Evolutionary conservation across 1,140 invertebrate genomes (phyloP).

Genomic region (Formica exsecta): DNA sequence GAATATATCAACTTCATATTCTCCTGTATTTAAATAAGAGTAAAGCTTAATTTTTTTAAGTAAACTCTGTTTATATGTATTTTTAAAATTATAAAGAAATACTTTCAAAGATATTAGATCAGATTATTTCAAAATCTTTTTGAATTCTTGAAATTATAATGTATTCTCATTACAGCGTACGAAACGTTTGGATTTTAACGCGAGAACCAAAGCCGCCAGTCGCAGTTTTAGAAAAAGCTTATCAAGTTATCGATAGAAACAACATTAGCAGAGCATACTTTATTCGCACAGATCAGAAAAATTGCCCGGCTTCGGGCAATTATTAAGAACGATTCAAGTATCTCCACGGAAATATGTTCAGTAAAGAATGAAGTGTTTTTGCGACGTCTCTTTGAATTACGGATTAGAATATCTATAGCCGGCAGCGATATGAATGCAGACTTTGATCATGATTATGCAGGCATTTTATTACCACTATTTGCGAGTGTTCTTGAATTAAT

Average conservation of each 20-base stretch:
- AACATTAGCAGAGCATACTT: conserved; percentile 88
- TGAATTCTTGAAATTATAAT: not conserved
- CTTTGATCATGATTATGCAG: conserved; percentile 6
- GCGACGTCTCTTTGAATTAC: not conserved
- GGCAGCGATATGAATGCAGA: not conserved
- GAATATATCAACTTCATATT: not conserved
- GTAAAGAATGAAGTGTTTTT: not conserved
- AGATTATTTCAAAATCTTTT: not conserved
- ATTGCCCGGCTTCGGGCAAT: conserved; percentile 85
- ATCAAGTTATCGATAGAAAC: conserved; percentile 88
- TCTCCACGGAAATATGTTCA: not conserved
- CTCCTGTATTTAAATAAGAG: not conserved
- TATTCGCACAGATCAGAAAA: conserved; percentile 89
- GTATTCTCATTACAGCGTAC: conserved; percentile 82
- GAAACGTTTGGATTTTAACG: conserved; percentile 90
- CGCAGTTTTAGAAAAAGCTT: conserved; percentile 88
- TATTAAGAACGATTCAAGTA: conserved; percentile 52
- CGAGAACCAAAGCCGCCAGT: conserved; percentile 87
- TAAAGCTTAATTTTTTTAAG: not conserved
- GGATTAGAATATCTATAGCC: conserved; percentile 7
- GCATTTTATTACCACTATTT: not conserved
- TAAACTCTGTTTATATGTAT: not conserved
- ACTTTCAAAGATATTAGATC: not conserved
- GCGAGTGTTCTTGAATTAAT: conserved; percentile 7
- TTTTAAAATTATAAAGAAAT: not conserved